Conservation (phyloP, 2,797 vertebrate genomes). For the Karalla daura region DNA sequence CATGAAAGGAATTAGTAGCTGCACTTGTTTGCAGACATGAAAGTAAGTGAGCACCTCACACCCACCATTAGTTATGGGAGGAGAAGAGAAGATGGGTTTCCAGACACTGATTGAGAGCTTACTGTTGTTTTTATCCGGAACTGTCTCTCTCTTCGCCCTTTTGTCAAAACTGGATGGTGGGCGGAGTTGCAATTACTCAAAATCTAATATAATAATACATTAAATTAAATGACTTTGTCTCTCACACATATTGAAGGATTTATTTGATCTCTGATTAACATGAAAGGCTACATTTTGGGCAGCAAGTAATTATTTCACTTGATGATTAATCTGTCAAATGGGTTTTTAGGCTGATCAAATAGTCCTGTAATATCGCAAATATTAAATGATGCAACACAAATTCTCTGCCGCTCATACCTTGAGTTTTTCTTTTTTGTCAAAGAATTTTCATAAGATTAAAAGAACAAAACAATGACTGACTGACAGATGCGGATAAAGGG, state of each 20-base stretch:
- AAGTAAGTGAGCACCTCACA: neutral
- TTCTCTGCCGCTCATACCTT: neutral
- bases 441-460: neutral
- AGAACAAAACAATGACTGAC: constrained; percentile 12
- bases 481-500: constrained; percentile 18
- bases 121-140: neutral
- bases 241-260: too few species aligned
- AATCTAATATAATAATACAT: neutral
- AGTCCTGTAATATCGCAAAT: neutral
- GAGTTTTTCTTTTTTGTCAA: neutral
- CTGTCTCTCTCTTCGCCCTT: too few species aligned
- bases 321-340: neutral
- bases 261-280: neutral
- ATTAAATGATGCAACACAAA: neutral
- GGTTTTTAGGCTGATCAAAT: neutral
- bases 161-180: neutral
- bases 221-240: neutral
- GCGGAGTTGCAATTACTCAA: neutral
- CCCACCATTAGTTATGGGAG: neutral
- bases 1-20: neutral
- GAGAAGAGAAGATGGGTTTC: neutral
- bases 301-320: neutral
- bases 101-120: neutral
- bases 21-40: neutral
- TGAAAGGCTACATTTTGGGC: neutral